Evolutionary conservation across 2,113 vertebrate genomes (phyloP).

Genomic region (Plectropomus leopardus): DNA sequence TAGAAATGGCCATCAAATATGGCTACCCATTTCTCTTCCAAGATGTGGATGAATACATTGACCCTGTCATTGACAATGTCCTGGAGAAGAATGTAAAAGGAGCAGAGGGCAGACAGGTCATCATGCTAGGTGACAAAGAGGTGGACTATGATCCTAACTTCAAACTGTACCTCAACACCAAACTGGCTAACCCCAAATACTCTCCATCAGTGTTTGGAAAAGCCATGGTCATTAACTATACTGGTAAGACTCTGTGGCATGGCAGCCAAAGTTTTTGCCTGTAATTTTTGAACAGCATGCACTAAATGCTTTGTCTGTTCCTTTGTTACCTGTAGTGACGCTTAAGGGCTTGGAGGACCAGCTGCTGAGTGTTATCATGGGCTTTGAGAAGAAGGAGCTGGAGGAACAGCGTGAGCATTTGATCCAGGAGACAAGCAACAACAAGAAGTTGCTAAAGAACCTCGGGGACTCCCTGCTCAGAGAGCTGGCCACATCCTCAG

Average conservation of each 20-base stretch:
- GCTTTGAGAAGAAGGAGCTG: slow-evolving; percentile 91
- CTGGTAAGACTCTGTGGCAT: slow-evolving; percentile 84
- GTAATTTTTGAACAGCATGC: background rate
- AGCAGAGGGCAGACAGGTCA: slow-evolving; percentile 88
- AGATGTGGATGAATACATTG: slow-evolving; percentile 95
- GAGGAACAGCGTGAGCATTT: slow-evolving; percentile 93
- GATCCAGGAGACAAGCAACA: slow-evolving; percentile 95
- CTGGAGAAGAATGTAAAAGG: slow-evolving; percentile 92
- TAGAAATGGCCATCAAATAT: slow-evolving; percentile 95
- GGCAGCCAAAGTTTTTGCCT: background rate
- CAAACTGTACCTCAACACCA: slow-evolving; percentile 94
- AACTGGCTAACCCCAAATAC: slow-evolving; percentile 93
- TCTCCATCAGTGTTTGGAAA: slow-evolving; percentile 95
- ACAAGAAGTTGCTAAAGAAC: slow-evolving; percentile 94
- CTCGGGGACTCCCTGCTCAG: slow-evolving; percentile 93
- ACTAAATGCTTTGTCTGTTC: background rate
- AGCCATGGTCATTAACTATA: slow-evolving; percentile 97
- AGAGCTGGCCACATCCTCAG: slow-evolving; percentile 92
- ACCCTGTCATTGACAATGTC: slow-evolving; percentile 95
- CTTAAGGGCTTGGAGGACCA: slow-evolving; percentile 97
- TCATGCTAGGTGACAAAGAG: slow-evolving; percentile 94
- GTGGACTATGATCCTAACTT: slow-evolving; percentile 96
- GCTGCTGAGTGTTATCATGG: slow-evolving; percentile 93
- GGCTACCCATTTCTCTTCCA: slow-evolving; percentile 95
- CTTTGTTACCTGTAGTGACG: slow-evolving; percentile 85